Percentiles rank a stretch among this genome's conserved stretches.
These are phyloP conservation scores for Theonella swinhoei DNA, from an alignment of 37 sponge, comb jelly and placozoan species.

Conservation along the genomic window DNA sequence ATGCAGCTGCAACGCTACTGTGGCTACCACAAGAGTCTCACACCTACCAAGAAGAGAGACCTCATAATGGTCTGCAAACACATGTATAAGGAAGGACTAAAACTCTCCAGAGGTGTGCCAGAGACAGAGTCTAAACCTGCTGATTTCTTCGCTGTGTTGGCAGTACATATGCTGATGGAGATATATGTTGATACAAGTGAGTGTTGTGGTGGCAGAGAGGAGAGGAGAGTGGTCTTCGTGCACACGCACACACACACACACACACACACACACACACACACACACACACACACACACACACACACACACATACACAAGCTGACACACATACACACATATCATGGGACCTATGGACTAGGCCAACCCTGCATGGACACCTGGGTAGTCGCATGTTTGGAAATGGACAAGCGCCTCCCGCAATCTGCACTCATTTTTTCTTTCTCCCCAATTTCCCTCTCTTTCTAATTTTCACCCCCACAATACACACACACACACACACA, in stretches of 20 bases:
- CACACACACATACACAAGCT: conserved; percentile 55
- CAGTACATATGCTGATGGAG: conserved; percentile 66
- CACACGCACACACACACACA: conserved; percentile 5
- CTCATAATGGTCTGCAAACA: conserved; percentile 28
- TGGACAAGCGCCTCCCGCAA: no score
- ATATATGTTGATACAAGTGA: conserved; percentile 55
- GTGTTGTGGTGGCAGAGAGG: not conserved
- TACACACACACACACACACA: no score
- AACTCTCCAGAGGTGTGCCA: conserved; percentile 4
- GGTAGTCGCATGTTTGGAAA: no score
- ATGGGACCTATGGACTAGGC: no score
- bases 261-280: conserved; percentile 47
- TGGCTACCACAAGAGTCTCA: conserved; percentile 14
- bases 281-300: conserved; percentile 38
- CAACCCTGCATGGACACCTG: no score
- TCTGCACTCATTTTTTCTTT: no score
- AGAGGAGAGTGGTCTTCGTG: not conserved
- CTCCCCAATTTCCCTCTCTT: no score
- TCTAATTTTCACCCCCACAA: no score
- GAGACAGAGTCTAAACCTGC: conserved; percentile 30
- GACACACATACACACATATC: no score
- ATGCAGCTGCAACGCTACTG: conserved; percentile 49
- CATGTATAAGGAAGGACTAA: conserved; percentile 28
- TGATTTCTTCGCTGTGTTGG: conserved; percentile 66
- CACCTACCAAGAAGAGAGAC: conserved; percentile 16